Percentiles rank a stretch among this genome's conserved stretches.
phyloP scores from a whole-genome alignment of 1,140 invertebrate genomes.

The Eueides isabella region DNA sequence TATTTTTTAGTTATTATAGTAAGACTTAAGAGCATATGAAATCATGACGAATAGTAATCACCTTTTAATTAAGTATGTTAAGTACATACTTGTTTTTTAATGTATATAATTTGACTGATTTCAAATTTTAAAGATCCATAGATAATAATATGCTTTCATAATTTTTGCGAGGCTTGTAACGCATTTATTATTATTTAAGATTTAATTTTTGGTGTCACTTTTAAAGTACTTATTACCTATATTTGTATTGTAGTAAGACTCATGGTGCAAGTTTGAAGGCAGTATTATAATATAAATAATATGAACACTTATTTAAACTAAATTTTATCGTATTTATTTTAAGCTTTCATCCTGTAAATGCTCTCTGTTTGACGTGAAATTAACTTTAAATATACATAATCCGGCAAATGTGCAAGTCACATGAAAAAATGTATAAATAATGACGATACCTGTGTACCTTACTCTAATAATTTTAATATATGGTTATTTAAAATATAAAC shows the following conservation, averaged over 20 bases:
- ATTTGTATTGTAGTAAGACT: neutral
- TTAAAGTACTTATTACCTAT: conserved; percentile 11
- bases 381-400: neutral
- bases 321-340: conserved; percentile 2
- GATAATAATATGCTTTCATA: conserved; percentile 52
- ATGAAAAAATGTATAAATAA: neutral
- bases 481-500: neutral
- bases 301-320: neutral
- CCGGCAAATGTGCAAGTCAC: conserved; percentile 2
- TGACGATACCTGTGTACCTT: neutral
- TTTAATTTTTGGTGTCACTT: conserved; percentile 29
- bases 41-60: neutral
- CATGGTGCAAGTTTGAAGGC: conserved; percentile 36
- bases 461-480: neutral
- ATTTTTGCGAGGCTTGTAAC: conserved; percentile 68
- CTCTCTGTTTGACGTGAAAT: conserved; percentile 35
- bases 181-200: conserved; percentile 75
- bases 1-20: neutral
- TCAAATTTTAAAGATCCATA: conserved; percentile 8
- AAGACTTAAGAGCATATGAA: neutral
- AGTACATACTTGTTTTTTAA: neutral
- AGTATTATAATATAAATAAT: conserved; percentile 22
- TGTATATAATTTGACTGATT: neutral
- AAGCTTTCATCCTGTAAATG: conserved; percentile 38
- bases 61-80: neutral